Percentiles rank a stretch among this genome's conserved stretches.
Conservation (phyloP, 2,797 vertebrate species). For the Pangasius sanitwongsei region DNA sequence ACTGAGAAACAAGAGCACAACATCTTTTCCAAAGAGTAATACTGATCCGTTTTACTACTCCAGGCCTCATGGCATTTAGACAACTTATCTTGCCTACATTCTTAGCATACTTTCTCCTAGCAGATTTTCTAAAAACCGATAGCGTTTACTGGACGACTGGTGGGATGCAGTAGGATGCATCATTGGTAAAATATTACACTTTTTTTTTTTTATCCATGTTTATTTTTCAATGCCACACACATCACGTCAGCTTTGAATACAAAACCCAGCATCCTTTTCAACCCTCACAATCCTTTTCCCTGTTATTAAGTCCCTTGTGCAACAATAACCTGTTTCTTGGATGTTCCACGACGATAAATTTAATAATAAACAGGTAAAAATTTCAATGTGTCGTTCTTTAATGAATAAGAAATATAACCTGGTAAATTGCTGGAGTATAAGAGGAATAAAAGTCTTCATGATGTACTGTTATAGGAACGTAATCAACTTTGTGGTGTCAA, state of each 20-base stretch:
- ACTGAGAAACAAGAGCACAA: neutral
- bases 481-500: neutral
- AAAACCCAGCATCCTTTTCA: conserved; percentile 10
- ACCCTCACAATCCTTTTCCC: conserved; percentile 14
- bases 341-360: neutral
- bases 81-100: conserved; percentile 22
- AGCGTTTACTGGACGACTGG: neutral
- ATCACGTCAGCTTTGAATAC: conserved; percentile 18
- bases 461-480: neutral
- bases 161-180: neutral
- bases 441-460: neutral
- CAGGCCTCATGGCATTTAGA: conserved; percentile 6
- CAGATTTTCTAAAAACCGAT: neutral
- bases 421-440: neutral
- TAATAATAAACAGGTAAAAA: no score
- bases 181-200: neutral
- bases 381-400: neutral
- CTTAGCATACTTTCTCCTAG: conserved; percentile 16
- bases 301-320: conserved; percentile 15
- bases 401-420: neutral
- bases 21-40: neutral
- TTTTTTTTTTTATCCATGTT: conserved; percentile 23
- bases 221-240: conserved; percentile 1
- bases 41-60: neutral
- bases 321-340: neutral